phyloP scores from a whole-genome alignment of 2,888 invertebrate genomes.

The Stenodema calcarata region DNA sequence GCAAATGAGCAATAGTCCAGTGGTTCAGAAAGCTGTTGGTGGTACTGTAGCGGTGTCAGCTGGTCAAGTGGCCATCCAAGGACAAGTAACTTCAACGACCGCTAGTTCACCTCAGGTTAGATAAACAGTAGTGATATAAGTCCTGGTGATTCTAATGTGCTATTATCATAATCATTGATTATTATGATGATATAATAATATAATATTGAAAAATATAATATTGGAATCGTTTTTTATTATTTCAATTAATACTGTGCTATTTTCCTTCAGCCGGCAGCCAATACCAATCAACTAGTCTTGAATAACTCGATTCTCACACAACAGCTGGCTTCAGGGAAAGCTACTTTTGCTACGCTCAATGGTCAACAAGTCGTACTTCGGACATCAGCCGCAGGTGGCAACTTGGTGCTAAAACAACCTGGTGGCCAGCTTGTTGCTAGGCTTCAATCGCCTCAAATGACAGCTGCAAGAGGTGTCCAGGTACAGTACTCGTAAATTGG shows the following conservation, averaged over 20 bases:
- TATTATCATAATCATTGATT: too few species aligned
- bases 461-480: constrained; percentile 46
- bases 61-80: constrained; percentile 60
- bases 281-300: constrained; percentile 74
- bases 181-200: too few species aligned
- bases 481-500: neutral
- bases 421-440: constrained; percentile 50
- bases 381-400: constrained; percentile 69
- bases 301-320: constrained; percentile 76
- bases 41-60: constrained; percentile 61
- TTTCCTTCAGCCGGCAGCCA: constrained; percentile 58
- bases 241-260: constrained; percentile 60
- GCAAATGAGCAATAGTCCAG: constrained; percentile 56
- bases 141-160: too few species aligned
- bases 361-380: constrained; percentile 85
- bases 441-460: constrained; percentile 37
- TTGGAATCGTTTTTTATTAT: constrained; percentile 47
- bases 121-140: too few species aligned
- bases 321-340: constrained; percentile 81
- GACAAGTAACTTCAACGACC: constrained; percentile 57
- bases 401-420: constrained; percentile 48
- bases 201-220: too few species aligned
- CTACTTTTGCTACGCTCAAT: constrained; percentile 82
- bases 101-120: constrained; percentile 55
- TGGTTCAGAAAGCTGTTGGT: constrained; percentile 62